These are phyloP conservation scores for Stomorhina lunata DNA, from an alignment of 2,888 invertebrate species.

Conservation along the genomic window DNA sequence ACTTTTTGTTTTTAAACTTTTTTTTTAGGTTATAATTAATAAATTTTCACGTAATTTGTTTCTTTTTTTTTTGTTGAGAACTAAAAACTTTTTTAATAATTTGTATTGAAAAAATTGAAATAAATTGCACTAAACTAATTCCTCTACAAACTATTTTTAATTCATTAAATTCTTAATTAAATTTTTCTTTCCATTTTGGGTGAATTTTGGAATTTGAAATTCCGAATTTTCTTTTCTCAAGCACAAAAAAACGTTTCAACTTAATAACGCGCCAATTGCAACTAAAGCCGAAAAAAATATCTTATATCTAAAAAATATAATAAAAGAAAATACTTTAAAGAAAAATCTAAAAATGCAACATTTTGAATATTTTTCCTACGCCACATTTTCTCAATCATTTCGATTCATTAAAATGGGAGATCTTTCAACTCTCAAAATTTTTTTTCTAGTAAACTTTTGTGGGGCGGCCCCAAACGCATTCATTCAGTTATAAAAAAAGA, in stretches of 20 bases:
- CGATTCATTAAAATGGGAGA: conserved; percentile 31
- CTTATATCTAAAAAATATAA: conserved; percentile 26
- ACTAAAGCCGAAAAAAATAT: conserved; percentile 65
- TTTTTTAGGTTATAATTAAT: conserved; percentile 49
- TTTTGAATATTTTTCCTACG: conserved; percentile 11
- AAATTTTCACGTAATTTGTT: conserved; percentile 55
- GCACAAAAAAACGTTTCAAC: conserved; percentile 45
- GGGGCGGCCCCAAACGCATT: not conserved
- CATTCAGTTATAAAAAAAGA: conserved; percentile 10
- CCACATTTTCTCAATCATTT: conserved; percentile 23
- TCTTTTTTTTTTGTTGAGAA: not conserved
- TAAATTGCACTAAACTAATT: conserved; percentile 30
- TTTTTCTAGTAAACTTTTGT: conserved; percentile 26
- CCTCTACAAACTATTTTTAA: conserved; percentile 38
- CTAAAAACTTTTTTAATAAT: not conserved
- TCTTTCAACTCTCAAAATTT: conserved; percentile 41
- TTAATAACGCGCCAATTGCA: conserved; percentile 70
- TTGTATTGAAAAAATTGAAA: conserved; percentile 5
- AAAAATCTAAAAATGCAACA: conserved; percentile 29
- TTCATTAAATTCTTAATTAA: not conserved
- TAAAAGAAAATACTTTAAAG: conserved; percentile 30
- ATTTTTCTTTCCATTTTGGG: not conserved
- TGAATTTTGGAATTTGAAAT: conserved; percentile 4
- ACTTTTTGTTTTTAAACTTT: not conserved
- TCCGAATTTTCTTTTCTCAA: conserved; percentile 10